Evolutionary conservation across 1,140 invertebrate genomes (phyloP).

Genomic region (Mercenaria mercenaria): DNA sequence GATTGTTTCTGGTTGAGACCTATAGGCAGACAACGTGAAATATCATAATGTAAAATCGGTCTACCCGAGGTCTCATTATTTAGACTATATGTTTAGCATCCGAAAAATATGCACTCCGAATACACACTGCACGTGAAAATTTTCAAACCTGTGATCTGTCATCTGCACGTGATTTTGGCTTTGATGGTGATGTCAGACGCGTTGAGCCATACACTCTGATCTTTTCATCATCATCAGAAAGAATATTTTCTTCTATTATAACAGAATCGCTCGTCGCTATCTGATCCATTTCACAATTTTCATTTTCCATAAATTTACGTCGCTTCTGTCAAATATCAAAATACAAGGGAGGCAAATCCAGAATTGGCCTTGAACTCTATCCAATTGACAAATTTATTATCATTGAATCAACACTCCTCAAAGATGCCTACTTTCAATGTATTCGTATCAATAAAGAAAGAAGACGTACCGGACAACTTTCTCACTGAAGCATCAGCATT

Average conservation of each 20-base stretch:
- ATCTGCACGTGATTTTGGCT: slow-evolving; percentile 69
- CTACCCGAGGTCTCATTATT: no score
- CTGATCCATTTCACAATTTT: slow-evolving; percentile 44
- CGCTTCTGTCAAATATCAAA: slow-evolving; percentile 22
- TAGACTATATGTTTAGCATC: neutral
- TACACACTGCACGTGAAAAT: slow-evolving; percentile 66
- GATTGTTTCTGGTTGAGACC: no score
- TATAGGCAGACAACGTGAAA: no score
- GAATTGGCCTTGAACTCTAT: no score
- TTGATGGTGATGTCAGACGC: slow-evolving; percentile 42
- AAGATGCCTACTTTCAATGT: slow-evolving; percentile 63
- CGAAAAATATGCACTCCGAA: slow-evolving; percentile 69
- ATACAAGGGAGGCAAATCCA: neutral
- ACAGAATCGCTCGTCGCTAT: slow-evolving; percentile 77
- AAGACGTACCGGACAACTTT: slow-evolving; percentile 51
- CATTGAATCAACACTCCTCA: neutral
- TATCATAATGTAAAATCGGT: no score
- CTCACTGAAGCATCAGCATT: slow-evolving; percentile 43
- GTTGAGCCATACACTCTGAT: slow-evolving; percentile 68
- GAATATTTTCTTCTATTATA: slow-evolving; percentile 61
- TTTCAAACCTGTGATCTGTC: slow-evolving; percentile 66
- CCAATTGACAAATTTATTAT: neutral
- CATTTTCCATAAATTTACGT: slow-evolving; percentile 14
- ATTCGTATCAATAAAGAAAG: slow-evolving; percentile 33
- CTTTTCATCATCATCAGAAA: slow-evolving; percentile 71